phyloP scores from a whole-genome alignment of 2,888 invertebrate genomes.

The Parnassius smintheus region DNA sequence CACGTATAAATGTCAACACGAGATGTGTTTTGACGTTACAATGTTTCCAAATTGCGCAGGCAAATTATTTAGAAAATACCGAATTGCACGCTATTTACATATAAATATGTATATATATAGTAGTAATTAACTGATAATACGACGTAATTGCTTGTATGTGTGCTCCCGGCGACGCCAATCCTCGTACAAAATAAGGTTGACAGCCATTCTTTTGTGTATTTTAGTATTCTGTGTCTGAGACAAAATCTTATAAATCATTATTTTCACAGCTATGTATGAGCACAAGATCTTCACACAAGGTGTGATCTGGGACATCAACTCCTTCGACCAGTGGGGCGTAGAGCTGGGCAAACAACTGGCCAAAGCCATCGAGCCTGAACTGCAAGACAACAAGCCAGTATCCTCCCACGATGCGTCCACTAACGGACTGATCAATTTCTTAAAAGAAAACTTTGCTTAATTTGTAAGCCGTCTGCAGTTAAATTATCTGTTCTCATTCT shows the following conservation, averaged over 20 bases:
- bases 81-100: no score
- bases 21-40: no score
- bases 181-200: no score
- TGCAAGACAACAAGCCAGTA: slow-evolving; percentile 84
- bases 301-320: slow-evolving; percentile 99
- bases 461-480: background rate
- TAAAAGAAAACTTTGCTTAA: slow-evolving; percentile 83
- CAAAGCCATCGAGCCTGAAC: slow-evolving; percentile 98
- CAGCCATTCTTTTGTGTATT: no score
- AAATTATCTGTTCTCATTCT: background rate
- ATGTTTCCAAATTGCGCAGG: no score
- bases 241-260: background rate
- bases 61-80: no score
- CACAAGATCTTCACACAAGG: slow-evolving; percentile 99
- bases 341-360: slow-evolving; percentile 99
- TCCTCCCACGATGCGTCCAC: slow-evolving; percentile 96
- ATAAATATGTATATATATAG: no score
- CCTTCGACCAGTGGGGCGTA: slow-evolving; percentile 99
- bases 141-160: no score
- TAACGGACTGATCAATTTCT: slow-evolving; percentile 98
- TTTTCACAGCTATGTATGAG: slow-evolving; percentile 93
- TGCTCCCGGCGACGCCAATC: no score
- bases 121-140: no score
- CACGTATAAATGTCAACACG: no score
- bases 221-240: no score